These are phyloP conservation scores for Metacarcinus magister DNA, from an alignment of 2,888 invertebrate species.

Conservation along the genomic window DNA sequence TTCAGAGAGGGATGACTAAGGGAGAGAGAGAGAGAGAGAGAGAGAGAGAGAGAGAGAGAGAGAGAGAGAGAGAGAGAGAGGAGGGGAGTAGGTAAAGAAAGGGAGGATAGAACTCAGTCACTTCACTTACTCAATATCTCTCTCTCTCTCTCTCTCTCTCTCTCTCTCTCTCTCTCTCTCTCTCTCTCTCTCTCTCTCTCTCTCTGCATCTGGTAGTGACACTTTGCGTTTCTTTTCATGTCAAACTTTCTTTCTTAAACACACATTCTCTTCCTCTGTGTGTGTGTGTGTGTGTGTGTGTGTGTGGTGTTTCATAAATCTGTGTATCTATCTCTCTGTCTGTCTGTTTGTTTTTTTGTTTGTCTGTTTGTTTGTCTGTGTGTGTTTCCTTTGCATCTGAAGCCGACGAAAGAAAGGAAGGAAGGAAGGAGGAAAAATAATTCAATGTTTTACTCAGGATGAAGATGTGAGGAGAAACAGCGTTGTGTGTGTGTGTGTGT, in stretches of 20 bases:
- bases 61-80: background rate
- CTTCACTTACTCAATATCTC: background rate
- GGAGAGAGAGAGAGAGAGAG: background rate
- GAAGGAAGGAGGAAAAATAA: background rate
- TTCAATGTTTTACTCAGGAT: background rate
- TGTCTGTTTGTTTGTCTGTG: background rate
- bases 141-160: conserved; percentile 3
- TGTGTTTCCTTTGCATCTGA: background rate
- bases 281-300: no score
- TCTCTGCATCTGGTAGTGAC: background rate
- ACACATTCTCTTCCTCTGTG: background rate
- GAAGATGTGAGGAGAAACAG: background rate
- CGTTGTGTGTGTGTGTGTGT: background rate
- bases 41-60: background rate
- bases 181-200: conserved; percentile 32
- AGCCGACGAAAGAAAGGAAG: background rate
- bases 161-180: conserved; percentile 16
- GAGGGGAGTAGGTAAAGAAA: background rate
- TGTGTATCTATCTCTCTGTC: background rate
- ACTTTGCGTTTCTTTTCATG: background rate
- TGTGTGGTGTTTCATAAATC: conserved; percentile 5
- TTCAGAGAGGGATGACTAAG: conserved; percentile 9
- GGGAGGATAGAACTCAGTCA: background rate
- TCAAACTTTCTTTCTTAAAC: background rate
- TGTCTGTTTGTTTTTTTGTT: background rate